Evolutionary conservation across 2,797 vertebrate genomes (phyloP).

Genomic region (Phalanger gymnotis): DNA sequence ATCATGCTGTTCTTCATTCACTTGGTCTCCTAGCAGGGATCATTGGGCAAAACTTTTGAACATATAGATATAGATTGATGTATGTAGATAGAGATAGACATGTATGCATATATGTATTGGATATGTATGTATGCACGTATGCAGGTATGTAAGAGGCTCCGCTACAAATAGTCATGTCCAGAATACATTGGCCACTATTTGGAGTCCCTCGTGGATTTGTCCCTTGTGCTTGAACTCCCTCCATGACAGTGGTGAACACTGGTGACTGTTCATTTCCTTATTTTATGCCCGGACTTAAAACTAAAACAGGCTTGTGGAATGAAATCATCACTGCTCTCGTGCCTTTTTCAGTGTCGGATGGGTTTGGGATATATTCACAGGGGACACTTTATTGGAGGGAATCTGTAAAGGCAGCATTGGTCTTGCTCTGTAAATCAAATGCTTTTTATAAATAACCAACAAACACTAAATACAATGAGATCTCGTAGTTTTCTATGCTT

Average conservation of each 20-base stretch:
- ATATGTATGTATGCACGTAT: too few relatives aligned
- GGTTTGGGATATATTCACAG: not conserved
- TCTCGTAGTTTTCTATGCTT: not conserved
- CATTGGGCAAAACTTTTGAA: not conserved
- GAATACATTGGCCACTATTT: not conserved
- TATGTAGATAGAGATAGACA: too few relatives aligned
- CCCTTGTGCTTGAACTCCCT: not conserved
- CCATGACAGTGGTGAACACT: not conserved
- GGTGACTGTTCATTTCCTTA: not conserved
- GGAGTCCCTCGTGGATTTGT: not conserved
- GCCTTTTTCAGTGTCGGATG: not conserved
- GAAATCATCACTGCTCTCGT: not conserved
- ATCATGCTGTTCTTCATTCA: not conserved
- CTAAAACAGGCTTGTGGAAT: not conserved
- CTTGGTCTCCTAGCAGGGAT: not conserved
- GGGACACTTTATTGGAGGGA: not conserved
- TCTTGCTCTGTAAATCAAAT: not conserved
- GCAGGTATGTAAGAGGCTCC: not conserved
- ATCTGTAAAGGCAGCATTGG: not conserved
- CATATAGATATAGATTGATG: too few relatives aligned
- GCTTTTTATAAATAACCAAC: not conserved
- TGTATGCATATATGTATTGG: too few relatives aligned
- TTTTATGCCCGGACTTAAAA: not conserved
- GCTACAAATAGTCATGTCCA: not conserved
- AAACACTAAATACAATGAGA: not conserved